Evolutionary conservation across 2,113 vertebrate genomes (phyloP), one percentile per base, ranked within the genome.

Genomic region (Chrysochloris asiatica): DNA sequence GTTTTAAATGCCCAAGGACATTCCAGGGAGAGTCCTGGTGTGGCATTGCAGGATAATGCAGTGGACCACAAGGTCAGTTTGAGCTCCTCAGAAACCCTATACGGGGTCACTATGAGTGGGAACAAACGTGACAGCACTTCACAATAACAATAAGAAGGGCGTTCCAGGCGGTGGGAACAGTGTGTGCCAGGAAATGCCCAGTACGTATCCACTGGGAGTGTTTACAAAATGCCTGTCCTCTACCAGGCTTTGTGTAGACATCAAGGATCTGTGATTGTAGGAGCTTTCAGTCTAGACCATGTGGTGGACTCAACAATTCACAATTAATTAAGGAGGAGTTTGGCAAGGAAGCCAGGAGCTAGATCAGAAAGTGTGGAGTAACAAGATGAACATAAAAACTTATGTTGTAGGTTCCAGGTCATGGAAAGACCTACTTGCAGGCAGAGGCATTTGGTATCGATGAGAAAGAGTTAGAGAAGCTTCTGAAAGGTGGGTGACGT

Each of bases 331-430:
- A 30, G 69, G 28, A n/a, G 75, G 63, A 61, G 71, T 89, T 54
- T 71, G 72, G 48, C 89, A 28, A 77, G 14, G 43, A 89, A 69
- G 22, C 24, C n/a, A 59, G n/a, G 61, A 38, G 11, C 69, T 61
- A 26, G 2, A 41, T 69, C 36, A 24, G 14, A 54, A 28, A 73
- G 47, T 30, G 43, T 47, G 1, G 14, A 24, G 4, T 82, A 16
- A 45, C 45, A 47, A 82, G 33, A 11, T 24, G 26, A 45, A 24
- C 0, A 0, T 45, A n/a, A 41, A 83, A 56, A 61, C 0, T 0
- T 26, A 33, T 22, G 38, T 78, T 81, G 7, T 56, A 72, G 77
- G 11, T 50, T 76, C 16, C 10, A 26, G 19, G 33, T 43, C 30
- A 3, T 36, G 41, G 41, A 61, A 19, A 89, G n/a, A n/a, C 48